Conservation (phyloP, 1,140 invertebrate species). For the Melanaphis sacchari region DNA sequence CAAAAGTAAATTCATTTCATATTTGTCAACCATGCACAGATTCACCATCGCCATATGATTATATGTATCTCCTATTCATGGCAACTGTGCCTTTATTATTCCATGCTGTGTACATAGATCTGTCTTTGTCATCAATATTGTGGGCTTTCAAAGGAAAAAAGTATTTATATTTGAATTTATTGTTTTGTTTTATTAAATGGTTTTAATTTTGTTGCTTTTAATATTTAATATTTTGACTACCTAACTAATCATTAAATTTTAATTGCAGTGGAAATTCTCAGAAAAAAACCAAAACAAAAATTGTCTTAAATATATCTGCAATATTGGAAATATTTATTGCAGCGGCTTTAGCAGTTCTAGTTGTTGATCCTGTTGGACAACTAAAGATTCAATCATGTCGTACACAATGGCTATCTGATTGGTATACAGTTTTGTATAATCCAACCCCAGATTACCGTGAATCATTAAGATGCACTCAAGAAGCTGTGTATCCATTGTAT, state of each 20-base stretch:
- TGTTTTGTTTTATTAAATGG: not conserved
- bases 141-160: slow-evolving; percentile 28
- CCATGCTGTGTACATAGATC: slow-evolving; percentile 79
- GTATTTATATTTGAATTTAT: not conserved
- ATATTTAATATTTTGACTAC: not conserved
- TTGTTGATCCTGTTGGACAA: slow-evolving; percentile 52
- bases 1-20: slow-evolving; percentile 69
- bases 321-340: slow-evolving; percentile 50
- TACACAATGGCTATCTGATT: slow-evolving; percentile 67
- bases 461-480: slow-evolving; percentile 91
- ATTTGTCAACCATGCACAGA: slow-evolving; percentile 80
- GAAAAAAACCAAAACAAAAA: slow-evolving; percentile 38
- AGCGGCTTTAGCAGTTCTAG: slow-evolving; percentile 14
- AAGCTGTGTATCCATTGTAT: slow-evolving; percentile 96
- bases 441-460: slow-evolving; percentile 90
- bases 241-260: not conserved
- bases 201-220: not conserved
- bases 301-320: slow-evolving; percentile 41
- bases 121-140: slow-evolving; percentile 25
- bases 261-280: slow-evolving; percentile 31
- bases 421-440: slow-evolving; percentile 95
- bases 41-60: slow-evolving; percentile 85
- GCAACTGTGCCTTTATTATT: slow-evolving; percentile 81
- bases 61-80: slow-evolving; percentile 94
- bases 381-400: slow-evolving; percentile 42